Evolutionary conservation across 2,888 invertebrate species (phyloP), one percentile per base, ranked within the genome.

Genomic region (Clepsis dumicolana): DNA sequence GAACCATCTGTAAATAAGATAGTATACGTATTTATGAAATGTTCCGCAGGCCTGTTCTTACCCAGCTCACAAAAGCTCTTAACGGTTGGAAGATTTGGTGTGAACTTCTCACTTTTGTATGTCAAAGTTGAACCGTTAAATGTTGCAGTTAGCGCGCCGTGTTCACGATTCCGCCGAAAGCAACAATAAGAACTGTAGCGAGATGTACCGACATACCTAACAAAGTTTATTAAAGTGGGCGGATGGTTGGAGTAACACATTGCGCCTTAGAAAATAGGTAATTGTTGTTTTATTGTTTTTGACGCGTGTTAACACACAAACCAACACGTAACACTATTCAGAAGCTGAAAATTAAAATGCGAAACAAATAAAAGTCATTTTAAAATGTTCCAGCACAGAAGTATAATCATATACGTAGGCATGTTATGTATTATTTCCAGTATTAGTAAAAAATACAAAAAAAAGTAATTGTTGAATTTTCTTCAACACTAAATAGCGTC

Each of bases 71-170:
- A 63, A 64, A 63, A 59, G 57, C 38, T 72, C 67, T 74, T 69
- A 71, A 75, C 72, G 65, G 70, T 64, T 73, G 69, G 52, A 70
- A 72, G 73, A 73, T 75, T 77, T 74, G 74, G 72, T 75, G 73
- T 78, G 74, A 79, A 78, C 73, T 75, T 74, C 72, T 73, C 69
- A 70, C 72, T 80, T 84, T 87, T 88, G 82, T 88, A 76, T 89
- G 90, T 88, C 89, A 89, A 85, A 90, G 88, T 86, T 90, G 82
- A 90, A 90, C 91, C 90, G 91, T 90, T 90, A 90, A 85, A 74
- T 80, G 75, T 72, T 79, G 79, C 77, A 78, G 81, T 80, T 81
- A 82, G 76, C 74, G 76, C 78, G 77, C 73, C 81, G 73, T 77
- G 75, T 84, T 82, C 87, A 89, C 88, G 89, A 88, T 79, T 84